Conservation (phyloP, 2,888 invertebrate genomes). For the Sarcophaga subvicina region DNA sequence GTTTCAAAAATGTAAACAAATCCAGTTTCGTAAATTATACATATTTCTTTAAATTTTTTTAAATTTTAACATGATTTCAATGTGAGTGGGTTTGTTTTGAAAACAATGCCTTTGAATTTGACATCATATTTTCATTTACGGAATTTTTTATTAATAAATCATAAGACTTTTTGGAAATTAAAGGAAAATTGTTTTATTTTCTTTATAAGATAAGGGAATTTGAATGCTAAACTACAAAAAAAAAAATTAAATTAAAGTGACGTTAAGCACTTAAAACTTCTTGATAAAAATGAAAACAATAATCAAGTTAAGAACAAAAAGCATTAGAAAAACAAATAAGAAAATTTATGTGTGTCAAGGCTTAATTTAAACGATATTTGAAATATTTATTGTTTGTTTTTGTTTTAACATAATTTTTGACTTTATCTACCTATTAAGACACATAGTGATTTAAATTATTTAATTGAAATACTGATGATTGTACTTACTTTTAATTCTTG, state of each 20-base stretch:
- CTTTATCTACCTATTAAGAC: too few species aligned
- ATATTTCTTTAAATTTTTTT: too few species aligned
- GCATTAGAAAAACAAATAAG: not conserved
- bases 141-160: too few species aligned
- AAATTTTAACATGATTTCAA: too few species aligned
- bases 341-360: conserved; percentile 53
- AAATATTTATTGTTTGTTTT: not conserved
- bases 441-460: too few species aligned
- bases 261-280: not conserved
- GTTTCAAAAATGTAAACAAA: too few species aligned
- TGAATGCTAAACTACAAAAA: not conserved
- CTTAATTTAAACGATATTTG: conserved; percentile 6
- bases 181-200: too few species aligned
- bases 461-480: not conserved
- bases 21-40: too few species aligned
- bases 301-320: not conserved
- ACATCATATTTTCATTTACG: too few species aligned
- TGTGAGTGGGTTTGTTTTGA: too few species aligned
- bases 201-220: conserved; percentile 2
- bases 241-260: not conserved
- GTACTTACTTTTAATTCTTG: conserved; percentile 63
- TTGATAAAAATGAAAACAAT: conserved; percentile 32
- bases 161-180: too few species aligned
- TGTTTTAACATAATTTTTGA: not conserved
- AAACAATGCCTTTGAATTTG: too few species aligned